Evolutionary conservation across 2,888 invertebrate genomes (phyloP), one percentile per base, ranked within the genome.

Genomic region (Sericinus montela): DNA sequence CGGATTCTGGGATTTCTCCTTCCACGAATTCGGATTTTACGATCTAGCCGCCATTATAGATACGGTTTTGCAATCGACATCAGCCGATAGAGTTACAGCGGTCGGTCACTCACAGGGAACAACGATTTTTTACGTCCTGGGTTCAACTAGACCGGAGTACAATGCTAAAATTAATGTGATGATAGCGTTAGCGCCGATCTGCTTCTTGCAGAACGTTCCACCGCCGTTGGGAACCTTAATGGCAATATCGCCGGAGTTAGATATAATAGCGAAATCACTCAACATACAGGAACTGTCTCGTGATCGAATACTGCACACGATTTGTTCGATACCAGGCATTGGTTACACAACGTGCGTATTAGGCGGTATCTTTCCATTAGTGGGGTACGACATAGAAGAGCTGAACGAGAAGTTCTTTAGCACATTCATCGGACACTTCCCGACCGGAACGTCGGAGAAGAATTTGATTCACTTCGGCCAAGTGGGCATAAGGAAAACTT

Each of bases 91-190:
- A 36, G 51, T 95, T 0, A 89, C 89, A 54, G 92, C 92, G 60
- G 72, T 92, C 7, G 94, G 93, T 0, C 93, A 94, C 68, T 94
- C 93, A 0, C 84, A 86, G 62, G 94, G 94, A 8, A 90, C 89
- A 0, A 88, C 90, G 0, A 59, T 71, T 6, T 90, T 90, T 57
- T 91, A 80, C 56, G 87, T 90, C 0, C 77, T 91, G 74, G 73
- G 81, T 1, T 80, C 90, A 0, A 72, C 71, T 37, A 67, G 67
- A 34, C 90, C 91, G 0, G 86, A 89, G 43, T 91, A 91, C 60
- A 91, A 91, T 58, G 59, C 72, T 0, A 91, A 91, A 66, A 73
- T 92, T 6, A 76, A 74, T 28, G 70, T 86, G 0, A 75, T 87
- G 54, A 80, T 89, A 48, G 85, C 88, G 11, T 67, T 92, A 30